phyloP scores from a whole-genome alignment of 2,888 invertebrate genomes.

The Andrena fulva region DNA sequence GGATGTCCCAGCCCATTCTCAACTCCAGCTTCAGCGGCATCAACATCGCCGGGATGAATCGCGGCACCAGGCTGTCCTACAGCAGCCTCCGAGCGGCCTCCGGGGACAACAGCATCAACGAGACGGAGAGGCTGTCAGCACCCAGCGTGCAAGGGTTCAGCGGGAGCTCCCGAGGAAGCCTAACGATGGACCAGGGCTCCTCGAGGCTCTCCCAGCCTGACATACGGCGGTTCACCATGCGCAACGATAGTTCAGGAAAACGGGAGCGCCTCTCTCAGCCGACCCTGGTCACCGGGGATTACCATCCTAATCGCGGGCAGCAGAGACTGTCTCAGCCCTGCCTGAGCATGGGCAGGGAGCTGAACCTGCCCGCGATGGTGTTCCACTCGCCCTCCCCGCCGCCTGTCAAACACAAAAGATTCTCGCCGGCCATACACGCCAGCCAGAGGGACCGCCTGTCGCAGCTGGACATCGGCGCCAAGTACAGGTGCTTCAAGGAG shows the following conservation, averaged over 20 bases:
- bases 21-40: conserved; percentile 78
- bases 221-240: conserved; percentile 65
- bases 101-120: conserved; percentile 78
- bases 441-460: conserved; percentile 78
- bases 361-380: conserved; percentile 45
- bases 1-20: conserved; percentile 81
- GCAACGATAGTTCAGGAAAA: conserved; percentile 70
- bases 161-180: conserved; percentile 65
- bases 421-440: conserved; percentile 71
- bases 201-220: conserved; percentile 75
- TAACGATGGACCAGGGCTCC: conserved; percentile 62
- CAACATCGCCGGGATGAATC: conserved; percentile 74
- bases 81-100: conserved; percentile 77
- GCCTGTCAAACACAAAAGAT: conserved; percentile 76
- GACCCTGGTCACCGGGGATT: conserved; percentile 79
- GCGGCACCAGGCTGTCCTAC: conserved; percentile 77
- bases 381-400: conserved; percentile 68
- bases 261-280: conserved; percentile 81
- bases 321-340: conserved; percentile 81
- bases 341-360: conserved; percentile 68
- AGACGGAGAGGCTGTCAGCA: conserved; percentile 76
- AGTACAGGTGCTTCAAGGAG: conserved; percentile 74
- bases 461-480: conserved; percentile 79
- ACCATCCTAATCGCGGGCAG: conserved; percentile 78
- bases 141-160: conserved; percentile 72